Conservation (phyloP, 2,888 invertebrate genomes). For the Zygogramma bicolorata region DNA sequence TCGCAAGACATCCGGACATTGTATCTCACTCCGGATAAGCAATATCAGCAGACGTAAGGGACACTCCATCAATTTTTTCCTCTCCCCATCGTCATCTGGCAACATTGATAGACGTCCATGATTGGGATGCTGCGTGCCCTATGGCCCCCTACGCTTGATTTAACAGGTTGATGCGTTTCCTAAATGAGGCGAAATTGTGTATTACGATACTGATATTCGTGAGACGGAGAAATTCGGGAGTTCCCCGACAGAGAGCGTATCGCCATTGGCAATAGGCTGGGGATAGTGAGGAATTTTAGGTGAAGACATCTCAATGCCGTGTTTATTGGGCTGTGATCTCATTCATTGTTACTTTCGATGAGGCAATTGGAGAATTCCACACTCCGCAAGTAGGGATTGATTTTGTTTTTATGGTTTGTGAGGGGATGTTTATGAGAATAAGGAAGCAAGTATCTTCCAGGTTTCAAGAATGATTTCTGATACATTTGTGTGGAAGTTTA, state of each 20-base stretch:
- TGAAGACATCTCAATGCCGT: neutral
- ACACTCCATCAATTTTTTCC: neutral
- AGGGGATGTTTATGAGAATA: too few relatives aligned
- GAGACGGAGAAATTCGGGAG: neutral
- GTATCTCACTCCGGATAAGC: neutral
- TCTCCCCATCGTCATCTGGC: neutral
- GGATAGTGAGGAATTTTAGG: neutral
- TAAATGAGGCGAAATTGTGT: constrained; percentile 53
- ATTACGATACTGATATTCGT: constrained; percentile 37
- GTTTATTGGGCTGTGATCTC: neutral
- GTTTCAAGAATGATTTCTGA: too few relatives aligned
- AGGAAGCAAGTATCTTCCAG: too few relatives aligned
- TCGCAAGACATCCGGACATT: neutral
- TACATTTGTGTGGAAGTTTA: too few relatives aligned
- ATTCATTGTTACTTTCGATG: neutral
- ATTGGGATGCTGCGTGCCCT: constrained; percentile 27
- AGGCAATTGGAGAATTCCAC: neutral
- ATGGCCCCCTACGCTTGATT: constrained; percentile 46
- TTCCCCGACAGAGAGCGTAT: constrained; percentile 1
- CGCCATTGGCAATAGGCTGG: constrained; percentile 19
- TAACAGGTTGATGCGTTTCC: constrained; percentile 55
- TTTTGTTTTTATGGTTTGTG: neutral
- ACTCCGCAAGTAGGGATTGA: neutral
- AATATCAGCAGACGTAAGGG: neutral
- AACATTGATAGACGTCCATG: constrained; percentile 27